Base-by-base conservation (phyloP, 2,113 vertebrate genomes). In the Vidua chalybeata region DNA sequence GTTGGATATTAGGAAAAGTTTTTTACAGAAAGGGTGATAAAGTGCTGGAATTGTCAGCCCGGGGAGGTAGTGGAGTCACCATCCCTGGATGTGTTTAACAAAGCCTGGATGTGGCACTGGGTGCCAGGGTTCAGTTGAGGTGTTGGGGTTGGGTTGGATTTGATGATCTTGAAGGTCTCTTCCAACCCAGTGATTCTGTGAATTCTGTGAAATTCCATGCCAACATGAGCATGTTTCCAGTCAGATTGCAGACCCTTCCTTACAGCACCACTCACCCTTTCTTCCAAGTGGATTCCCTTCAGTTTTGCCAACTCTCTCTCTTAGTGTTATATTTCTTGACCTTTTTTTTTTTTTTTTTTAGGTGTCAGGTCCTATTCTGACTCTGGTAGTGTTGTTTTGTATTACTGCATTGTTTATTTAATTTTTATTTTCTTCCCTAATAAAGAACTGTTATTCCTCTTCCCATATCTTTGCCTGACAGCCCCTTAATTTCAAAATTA, bases 251-350 rank as follows among this genome's bases (percentile, higher is more conserved):
- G 52, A 13, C 6, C 15, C 16, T 69, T 31, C 45, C 30, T 55
- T 19, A 18, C 0, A 18, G 30, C 11, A 11, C 10, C 5, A 1
- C 39, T 85, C 11, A 13, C 1, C 1, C 7, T 37, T 58, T 22
- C 59, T 71, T 49, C 54, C 74, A 5, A 5, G 15, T 76, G 28
- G 3, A 15, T 61, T 90, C 55, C 10, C 24, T 75, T 33, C 23
- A 71, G 23, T 24, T 69, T 73, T 49, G 22, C 48, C 71, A 6
- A 3, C 8, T 35, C 2, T 61, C 6, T 31, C n/a, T n/a, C 37
- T 27, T 17, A 22, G 8, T 46, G 55, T 73, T 28, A n/a, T 3
- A 10, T 16, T 77, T 59, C 30, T 21, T 63, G 15, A 8, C 21
- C 16, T 45, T 45, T 45, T 45, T 16, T 35, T 45, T 45, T 45